Base-by-base conservation (phyloP, 2,797 vertebrate species). In the Decapterus maruadsi region DNA sequence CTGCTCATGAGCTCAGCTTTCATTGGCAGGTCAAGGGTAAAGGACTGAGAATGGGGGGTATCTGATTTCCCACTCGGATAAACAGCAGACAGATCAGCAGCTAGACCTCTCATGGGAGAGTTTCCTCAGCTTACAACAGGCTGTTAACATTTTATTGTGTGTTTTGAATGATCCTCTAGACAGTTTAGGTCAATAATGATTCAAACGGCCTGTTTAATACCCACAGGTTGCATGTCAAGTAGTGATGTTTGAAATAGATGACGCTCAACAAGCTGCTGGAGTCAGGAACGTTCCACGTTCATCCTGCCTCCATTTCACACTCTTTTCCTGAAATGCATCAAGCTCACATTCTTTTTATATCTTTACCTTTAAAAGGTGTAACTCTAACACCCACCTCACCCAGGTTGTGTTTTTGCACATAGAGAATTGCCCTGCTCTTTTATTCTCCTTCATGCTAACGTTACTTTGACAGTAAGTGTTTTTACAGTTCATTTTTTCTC, bases 11-110 rank as follows among this genome's bases (percentile, higher is more conserved):
- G 77, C 53, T 77, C 60, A 29, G 61, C 69, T 80, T 68, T 54
- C 65, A 64, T 20, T 67, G 82, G 75, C 68, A 50, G 71, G 50
- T 63, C 70, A 26, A 19, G 42, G 42, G 71, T 58, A 72, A 74
- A 64, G 48, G 51, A 55, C 22, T 16, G 69, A 65, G 64, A 75
- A 56, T 59, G 64, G 60, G 20, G 48, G 61, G 38, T 73, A 77
- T 90, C 80, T 74, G 70, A 75, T 87, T 82, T 83, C 71, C 40
- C 55, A 38, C 17, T 43, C 8, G 8, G 75, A 83, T 86, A 85
- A 86, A 87, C 68, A 72, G 50, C 59, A 51, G 57, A 29, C 38
- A 3, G 67, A 48, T 38, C 36, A 4, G 8, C 12, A 14, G 59
- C 26, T 26, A 26, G 43, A 38, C 22, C 45, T 13, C 46, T 43